phyloP scores from a whole-genome alignment of 2,888 invertebrate genomes.

The Copidosoma aretas region DNA sequence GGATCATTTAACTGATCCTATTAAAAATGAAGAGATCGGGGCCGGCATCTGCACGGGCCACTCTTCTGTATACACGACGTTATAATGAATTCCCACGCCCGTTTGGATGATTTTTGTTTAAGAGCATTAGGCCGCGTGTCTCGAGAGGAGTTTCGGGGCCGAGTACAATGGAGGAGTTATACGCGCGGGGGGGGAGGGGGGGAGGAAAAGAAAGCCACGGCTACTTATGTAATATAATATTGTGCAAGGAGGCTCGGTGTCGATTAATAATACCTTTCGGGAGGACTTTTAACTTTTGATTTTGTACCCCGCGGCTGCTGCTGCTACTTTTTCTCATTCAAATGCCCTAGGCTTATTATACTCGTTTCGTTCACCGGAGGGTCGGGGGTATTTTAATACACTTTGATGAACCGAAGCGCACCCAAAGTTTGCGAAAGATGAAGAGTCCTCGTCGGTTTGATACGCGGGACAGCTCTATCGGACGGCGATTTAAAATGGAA shows the following conservation, averaged over 20 bases:
- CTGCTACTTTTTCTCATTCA: background rate
- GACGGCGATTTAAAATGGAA: too few species aligned
- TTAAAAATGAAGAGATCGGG: conserved; percentile 50
- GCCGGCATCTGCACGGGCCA: conserved; percentile 11
- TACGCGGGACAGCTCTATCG: too few species aligned
- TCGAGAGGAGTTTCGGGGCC: background rate
- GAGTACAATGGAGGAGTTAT: too few species aligned
- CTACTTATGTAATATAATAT: too few species aligned
- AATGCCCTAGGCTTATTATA: too few species aligned
- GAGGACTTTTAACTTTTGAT: conserved; percentile 22
- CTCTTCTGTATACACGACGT: too few species aligned
- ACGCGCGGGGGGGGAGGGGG: too few species aligned
- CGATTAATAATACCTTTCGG: conserved; percentile 2
- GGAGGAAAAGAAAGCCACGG: background rate
- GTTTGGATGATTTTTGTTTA: conserved; percentile 45
- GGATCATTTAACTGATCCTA: conserved; percentile 50
- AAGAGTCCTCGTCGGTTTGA: too few species aligned
- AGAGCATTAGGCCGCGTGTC: conserved; percentile 50
- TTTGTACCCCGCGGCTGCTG: too few species aligned
- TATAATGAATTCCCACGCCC: too few species aligned
- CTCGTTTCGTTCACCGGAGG: too few species aligned
- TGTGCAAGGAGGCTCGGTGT: background rate
- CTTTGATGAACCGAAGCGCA: background rate
- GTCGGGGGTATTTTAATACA: background rate
- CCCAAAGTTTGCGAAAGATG: too few species aligned